A percentile compares a stretch with the other conserved stretches of the same genome.
Evolutionary conservation across 1,140 invertebrate genomes (phyloP).

Genomic region (Samia ricini): DNA sequence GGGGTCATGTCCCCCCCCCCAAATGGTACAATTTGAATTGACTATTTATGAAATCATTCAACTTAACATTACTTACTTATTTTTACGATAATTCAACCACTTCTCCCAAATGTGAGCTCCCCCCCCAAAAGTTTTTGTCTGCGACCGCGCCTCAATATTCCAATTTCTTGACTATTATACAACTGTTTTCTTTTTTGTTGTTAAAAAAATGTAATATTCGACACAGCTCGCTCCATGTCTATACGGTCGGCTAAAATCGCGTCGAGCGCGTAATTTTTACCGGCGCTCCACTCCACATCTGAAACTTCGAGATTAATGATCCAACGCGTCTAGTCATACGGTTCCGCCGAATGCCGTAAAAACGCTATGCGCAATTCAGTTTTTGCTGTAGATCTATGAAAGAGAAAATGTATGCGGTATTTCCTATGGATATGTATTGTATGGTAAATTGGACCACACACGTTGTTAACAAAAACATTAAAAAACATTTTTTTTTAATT

Average conservation of each 20-base stretch:
- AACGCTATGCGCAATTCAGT: constrained; percentile 68
- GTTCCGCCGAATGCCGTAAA: constrained; percentile 71
- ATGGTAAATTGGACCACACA: too few relatives aligned
- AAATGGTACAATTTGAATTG: too few relatives aligned
- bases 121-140: too few relatives aligned
- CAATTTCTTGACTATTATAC: too few relatives aligned
- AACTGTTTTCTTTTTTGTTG: background rate
- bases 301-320: constrained; percentile 69
- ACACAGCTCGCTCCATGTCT: constrained; percentile 3
- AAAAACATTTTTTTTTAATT: too few relatives aligned
- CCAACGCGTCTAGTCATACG: constrained; percentile 72
- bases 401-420: constrained; percentile 34
- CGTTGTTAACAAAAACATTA: too few relatives aligned
- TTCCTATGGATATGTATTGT: constrained; percentile 6
- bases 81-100: too few relatives aligned
- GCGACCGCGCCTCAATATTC: too few relatives aligned
- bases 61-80: too few relatives aligned
- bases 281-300: constrained; percentile 56
- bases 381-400: constrained; percentile 30
- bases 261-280: constrained; percentile 56
- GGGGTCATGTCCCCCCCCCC: too few relatives aligned
- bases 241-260: constrained; percentile 21
- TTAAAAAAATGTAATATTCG: background rate
- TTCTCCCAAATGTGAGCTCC: too few relatives aligned
- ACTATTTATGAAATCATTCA: too few relatives aligned